A percentile compares a stretch with the other conserved stretches of the same genome.
Conservation (phyloP, 2,797 vertebrate species). For the Gadopsis marmoratus region DNA sequence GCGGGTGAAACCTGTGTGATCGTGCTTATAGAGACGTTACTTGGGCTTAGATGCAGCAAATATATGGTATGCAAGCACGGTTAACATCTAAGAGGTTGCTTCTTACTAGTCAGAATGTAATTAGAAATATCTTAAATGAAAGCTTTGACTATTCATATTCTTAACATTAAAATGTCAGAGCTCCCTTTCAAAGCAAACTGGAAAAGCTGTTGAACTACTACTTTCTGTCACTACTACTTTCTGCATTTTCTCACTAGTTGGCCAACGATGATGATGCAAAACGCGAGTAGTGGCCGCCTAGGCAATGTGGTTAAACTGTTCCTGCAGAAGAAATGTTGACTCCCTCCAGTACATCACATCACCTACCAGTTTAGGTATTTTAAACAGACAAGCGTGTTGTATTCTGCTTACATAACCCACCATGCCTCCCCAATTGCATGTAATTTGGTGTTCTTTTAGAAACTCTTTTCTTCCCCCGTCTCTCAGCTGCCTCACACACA, state of each 20-base stretch:
- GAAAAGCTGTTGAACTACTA: not conserved
- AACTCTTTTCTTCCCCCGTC: not conserved
- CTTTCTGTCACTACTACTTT: not conserved
- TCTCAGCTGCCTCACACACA: not conserved
- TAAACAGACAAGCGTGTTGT: slow-evolving; percentile 13
- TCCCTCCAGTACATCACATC: not conserved
- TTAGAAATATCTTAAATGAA: too few species aligned
- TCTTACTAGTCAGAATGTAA: not conserved
- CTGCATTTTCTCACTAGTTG: not conserved
- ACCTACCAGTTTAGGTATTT: not conserved
- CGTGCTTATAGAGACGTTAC: not conserved
- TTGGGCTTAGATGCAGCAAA: not conserved
- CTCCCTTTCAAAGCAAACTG: not conserved
- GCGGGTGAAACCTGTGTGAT: not conserved
- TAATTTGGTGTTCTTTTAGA: slow-evolving; percentile 16
- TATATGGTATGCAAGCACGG: not conserved
- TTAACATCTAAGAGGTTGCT: not conserved
- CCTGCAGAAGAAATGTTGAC: not conserved
- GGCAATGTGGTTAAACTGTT: slow-evolving; percentile 10
- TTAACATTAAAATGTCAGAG: not conserved
- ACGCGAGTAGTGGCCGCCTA: not conserved
- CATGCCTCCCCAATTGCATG: not conserved
- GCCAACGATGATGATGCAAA: slow-evolving; percentile 5
- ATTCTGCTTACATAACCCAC: not conserved
- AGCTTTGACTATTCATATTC: too few species aligned